Base-by-base conservation (phyloP, 2,797 vertebrate genomes). In the Chromobotia macracanthus region DNA sequence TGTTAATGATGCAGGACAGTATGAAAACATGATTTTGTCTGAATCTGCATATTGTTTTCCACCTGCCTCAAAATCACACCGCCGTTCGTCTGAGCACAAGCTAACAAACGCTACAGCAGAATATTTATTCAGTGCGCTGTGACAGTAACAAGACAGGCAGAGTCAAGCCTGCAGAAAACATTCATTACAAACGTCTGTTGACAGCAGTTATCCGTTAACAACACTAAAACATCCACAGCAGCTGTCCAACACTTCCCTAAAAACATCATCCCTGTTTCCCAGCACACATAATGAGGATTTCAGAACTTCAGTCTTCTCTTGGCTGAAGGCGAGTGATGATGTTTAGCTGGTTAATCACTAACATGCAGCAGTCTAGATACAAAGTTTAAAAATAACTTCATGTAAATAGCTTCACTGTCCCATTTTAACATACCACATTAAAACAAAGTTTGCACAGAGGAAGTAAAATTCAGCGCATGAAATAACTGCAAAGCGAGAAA, bases 391-490 rank as follows among this genome's bases (percentile, higher is more conserved):
- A 55, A 66, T n/a, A 55, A 55, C 48, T n/a, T 16, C n/a, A 38
- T 21, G 10, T 4, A 28, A 11, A 13, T 6, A 53, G 35, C 25
- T 13, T 53, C 41, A 16, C 10, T 12, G 19, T 53, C 31, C 21
- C 74, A 31, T 46, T 31, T 76, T n/a, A 58, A 67, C 28, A 44
- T 2, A 67, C 50, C 63, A 67, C 74, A 75, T n/a, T 38, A 76
- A 71, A 56, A 56, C 16, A 31, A 15, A 50, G 50, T 67, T 76
- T 67, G 50, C 16, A 61, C 15, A 41, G 21, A 61, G 71, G 69
- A 79, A 64, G 48, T 12, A 46, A 28, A 50, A 46, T 1, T 3
- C 31, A 51, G 31, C 15, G 10, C 16, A 53, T 31, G 51, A 56
- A 58, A 21, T 25, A 65, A 72, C 44, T 44, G 15, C 50, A 46